A percentile compares a stretch with the other conserved stretches of the same genome.
Evolutionary conservation across 2,888 invertebrate genomes (phyloP).

Genomic region (Drosophila infuscata): DNA sequence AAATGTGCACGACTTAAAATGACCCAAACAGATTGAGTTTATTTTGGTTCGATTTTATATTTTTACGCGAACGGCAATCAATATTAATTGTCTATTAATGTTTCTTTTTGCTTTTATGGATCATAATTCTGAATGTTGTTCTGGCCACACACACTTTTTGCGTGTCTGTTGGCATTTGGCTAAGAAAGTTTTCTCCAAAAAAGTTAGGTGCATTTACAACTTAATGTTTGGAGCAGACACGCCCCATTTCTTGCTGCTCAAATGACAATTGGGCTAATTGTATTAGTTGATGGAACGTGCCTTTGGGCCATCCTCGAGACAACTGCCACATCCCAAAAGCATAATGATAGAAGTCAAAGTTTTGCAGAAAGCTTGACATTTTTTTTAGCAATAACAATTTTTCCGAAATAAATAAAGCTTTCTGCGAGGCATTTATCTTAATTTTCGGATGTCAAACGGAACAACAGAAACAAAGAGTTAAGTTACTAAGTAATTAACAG

Average conservation of each 20-base stretch:
- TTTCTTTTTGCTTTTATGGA: conserved; percentile 14
- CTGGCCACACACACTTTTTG: conserved; percentile 17
- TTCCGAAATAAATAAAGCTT: conserved; percentile 51
- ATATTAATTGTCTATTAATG: conserved; percentile 63
- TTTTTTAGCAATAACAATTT: conserved; percentile 16
- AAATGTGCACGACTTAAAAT: conserved; percentile 54
- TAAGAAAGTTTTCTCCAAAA: conserved; percentile 33
- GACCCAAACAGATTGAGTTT: conserved; percentile 42
- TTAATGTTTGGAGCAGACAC: conserved; percentile 55
- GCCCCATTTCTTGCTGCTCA: conserved; percentile 42
- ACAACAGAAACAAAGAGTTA: conserved; percentile 62
- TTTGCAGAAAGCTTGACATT: conserved; percentile 50
- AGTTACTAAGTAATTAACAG: conserved; percentile 47
- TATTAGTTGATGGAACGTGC: conserved; percentile 64
- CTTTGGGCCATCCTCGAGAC: conserved; percentile 24
- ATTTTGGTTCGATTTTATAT: conserved; percentile 4
- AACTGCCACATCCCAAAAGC: conserved; percentile 20
- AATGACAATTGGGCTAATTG: conserved; percentile 80
- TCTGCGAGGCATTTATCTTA: conserved; percentile 72
- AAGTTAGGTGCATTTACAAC: conserved; percentile 53
- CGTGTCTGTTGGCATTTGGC: conserved; percentile 31
- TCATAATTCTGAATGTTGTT: conserved; percentile 29
- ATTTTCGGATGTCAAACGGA: conserved; percentile 55
- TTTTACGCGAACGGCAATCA: conserved; percentile 48
- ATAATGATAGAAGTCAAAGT: conserved; percentile 59